Percentiles rank a stretch among this genome's conserved stretches.
These are phyloP conservation scores for Cyprinella venusta DNA, from an alignment of 2,797 vertebrate genomes.

Conservation along the genomic window DNA sequence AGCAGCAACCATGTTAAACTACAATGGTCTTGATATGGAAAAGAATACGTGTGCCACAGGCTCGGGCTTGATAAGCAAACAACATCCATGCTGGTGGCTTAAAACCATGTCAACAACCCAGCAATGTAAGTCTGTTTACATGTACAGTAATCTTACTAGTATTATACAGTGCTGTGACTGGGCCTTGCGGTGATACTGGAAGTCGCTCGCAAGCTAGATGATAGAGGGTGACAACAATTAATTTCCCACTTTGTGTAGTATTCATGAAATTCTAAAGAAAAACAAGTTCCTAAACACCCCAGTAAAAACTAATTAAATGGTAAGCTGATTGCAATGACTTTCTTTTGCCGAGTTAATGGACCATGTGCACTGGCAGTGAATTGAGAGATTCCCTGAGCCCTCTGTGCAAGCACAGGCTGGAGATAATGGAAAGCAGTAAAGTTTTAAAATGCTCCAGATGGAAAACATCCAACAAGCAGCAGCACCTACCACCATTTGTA, in stretches of 20 bases:
- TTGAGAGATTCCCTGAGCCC: slow-evolving; percentile 43
- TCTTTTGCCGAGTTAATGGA: slow-evolving; percentile 50
- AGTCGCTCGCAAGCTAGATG: slow-evolving; percentile 24
- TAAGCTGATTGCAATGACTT: slow-evolving; percentile 45
- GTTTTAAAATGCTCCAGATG: slow-evolving; percentile 55
- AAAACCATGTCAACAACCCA: slow-evolving; percentile 57
- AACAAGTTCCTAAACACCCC: slow-evolving; percentile 48
- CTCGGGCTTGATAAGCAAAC: slow-evolving; percentile 53
- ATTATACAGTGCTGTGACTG: slow-evolving; percentile 43
- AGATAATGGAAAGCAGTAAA: slow-evolving; percentile 53
- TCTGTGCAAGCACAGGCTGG: slow-evolving; percentile 37
- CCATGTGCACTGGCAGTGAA: slow-evolving; percentile 28
- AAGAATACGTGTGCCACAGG: slow-evolving; percentile 43
- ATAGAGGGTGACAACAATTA: slow-evolving; percentile 45
- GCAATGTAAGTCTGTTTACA: slow-evolving; percentile 57
- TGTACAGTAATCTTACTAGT: slow-evolving; percentile 47
- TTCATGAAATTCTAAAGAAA: slow-evolving; percentile 58
- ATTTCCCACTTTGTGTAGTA: slow-evolving; percentile 43
- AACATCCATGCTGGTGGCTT: slow-evolving; percentile 56
- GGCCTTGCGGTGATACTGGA: slow-evolving; percentile 35
- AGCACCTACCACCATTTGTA: slow-evolving; percentile 45
- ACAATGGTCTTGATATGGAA: slow-evolving; percentile 48
- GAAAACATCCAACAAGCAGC: slow-evolving; percentile 53
- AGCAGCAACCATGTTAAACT: slow-evolving; percentile 47
- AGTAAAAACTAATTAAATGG: slow-evolving; percentile 61